phyloP scores from a whole-genome alignment of 2,113 vertebrate genomes.

The Indicator indicator region DNA sequence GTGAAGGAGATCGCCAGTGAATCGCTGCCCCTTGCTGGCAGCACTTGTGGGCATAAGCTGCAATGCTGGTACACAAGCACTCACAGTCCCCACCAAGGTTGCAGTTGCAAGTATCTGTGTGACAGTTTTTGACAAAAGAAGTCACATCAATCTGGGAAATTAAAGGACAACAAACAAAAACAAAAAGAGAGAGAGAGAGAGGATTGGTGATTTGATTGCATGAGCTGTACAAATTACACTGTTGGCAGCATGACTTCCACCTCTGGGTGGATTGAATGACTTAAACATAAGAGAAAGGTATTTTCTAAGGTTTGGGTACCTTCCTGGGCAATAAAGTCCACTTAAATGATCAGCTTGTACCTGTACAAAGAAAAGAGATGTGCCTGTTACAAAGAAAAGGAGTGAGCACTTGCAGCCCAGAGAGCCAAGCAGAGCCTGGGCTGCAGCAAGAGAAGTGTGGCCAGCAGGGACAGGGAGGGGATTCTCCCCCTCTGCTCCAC shows the following conservation, averaged over 20 bases:
- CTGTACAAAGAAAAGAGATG: neutral
- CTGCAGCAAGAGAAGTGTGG: no score
- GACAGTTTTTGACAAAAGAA: constrained; percentile 96
- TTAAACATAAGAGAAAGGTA: neutral
- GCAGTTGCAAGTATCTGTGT: constrained; percentile 97
- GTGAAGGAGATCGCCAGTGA: constrained; percentile 88
- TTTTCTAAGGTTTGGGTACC: neutral
- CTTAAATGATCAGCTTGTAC: neutral
- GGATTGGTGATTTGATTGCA: neutral
- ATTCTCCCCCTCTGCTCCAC: no score
- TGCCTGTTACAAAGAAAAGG: neutral
- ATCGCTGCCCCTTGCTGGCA: constrained; percentile 90
- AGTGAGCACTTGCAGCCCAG: neutral
- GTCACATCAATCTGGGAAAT: constrained; percentile 90
- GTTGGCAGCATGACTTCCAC: neutral
- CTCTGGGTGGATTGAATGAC: neutral
- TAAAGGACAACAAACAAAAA: no score
- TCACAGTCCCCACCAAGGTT: constrained; percentile 96
- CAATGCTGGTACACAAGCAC: constrained; percentile 95
- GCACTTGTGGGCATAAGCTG: constrained; percentile 95
- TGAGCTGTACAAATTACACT: neutral
- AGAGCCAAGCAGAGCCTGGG: no score
- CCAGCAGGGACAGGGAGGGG: no score
- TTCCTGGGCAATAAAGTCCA: neutral
- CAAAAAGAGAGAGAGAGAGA: neutral